phyloP scores from a whole-genome alignment of 1,140 invertebrate genomes.

The Lepidurus couesii region DNA sequence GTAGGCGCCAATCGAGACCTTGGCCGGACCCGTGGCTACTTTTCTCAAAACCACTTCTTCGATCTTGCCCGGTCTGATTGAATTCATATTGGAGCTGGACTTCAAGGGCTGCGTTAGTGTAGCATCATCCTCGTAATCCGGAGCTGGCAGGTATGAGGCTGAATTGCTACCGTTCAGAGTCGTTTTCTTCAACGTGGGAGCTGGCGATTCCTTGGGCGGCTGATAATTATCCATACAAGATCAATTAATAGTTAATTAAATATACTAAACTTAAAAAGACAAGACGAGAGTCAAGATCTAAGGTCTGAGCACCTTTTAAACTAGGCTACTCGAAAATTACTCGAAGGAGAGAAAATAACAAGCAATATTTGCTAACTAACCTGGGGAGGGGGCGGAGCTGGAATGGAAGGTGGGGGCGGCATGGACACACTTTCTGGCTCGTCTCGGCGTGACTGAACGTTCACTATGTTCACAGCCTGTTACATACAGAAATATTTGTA shows the following conservation, averaged over 20 bases:
- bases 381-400: background rate
- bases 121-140: background rate
- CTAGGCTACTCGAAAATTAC: background rate
- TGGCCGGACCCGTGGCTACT: conserved; percentile 39
- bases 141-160: background rate
- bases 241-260: background rate
- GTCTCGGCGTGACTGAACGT: background rate
- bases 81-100: background rate
- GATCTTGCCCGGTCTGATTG: background rate
- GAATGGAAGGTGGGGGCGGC: background rate
- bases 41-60: background rate
- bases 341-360: background rate
- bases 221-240: background rate
- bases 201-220: background rate
- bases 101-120: background rate
- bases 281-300: too few species aligned
- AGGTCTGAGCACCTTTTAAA: too few species aligned
- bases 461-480: background rate
- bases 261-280: too few species aligned
- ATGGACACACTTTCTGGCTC: conserved; percentile 2
- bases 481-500: background rate
- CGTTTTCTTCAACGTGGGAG: background rate
- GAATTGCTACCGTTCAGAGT: conserved; percentile 10
- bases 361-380: background rate
- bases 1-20: conserved; percentile 62